Conservation (phyloP, 2,113 vertebrate genomes). For the Bufo gargarizans region DNA sequence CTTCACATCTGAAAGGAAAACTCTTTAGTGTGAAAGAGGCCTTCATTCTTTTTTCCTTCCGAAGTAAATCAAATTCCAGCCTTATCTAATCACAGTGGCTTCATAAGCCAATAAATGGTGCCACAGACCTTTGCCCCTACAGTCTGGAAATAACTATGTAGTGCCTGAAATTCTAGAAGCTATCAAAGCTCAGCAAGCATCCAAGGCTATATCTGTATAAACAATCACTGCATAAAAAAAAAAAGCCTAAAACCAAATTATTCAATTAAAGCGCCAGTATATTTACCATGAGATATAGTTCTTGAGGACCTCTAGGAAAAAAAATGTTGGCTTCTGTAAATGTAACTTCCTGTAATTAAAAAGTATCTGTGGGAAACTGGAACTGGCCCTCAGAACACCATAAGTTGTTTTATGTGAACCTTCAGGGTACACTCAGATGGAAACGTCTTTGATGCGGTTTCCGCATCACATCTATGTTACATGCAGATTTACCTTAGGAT, state of each 20-base stretch:
- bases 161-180: background rate
- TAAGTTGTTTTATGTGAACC: background rate
- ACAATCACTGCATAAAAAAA: background rate
- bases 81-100: conserved; percentile 16
- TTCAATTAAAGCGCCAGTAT: background rate
- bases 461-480: too few species aligned
- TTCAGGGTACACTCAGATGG: too few species aligned
- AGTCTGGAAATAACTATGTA: background rate
- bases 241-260: background rate
- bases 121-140: background rate
- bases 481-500: too few species aligned
- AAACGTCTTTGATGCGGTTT: too few species aligned
- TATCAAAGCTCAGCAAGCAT: background rate
- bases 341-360: conserved; percentile 6
- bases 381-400: background rate
- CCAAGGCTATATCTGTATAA: background rate
- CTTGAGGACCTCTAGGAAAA: background rate
- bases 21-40: too few species aligned
- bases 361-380: conserved; percentile 18
- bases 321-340: background rate
- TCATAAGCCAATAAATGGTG: conserved; percentile 11
- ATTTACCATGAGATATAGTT: background rate
- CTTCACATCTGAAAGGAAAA: too few species aligned
- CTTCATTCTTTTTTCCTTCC: background rate
- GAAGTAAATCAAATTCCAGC: background rate